Evolutionary conservation across 2,888 invertebrate species (phyloP), one percentile per base, ranked within the genome.

Genomic region (Chrysina gloriosa): DNA sequence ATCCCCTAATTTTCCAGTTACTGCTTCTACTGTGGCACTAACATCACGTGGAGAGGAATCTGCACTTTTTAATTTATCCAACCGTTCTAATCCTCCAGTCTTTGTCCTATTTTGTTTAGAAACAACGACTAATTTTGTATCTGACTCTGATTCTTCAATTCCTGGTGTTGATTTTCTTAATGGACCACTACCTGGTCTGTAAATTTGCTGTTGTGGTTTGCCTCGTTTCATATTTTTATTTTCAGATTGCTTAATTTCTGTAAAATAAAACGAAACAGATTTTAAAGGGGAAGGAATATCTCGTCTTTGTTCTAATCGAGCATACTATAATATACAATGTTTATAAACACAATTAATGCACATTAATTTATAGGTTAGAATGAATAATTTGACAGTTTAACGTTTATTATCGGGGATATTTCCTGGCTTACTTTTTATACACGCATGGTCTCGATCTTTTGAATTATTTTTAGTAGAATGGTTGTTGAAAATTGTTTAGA

Each of bases 111-210:
- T 74, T 19, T 75, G 76, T 71, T 71, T 77, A 65, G 73, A 74
- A 72, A 73, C 77, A 29, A 76, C 68, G 36, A 77, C 70, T 69
- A 79, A 68, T 68, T 76, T 79, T 45, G 77, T 77, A 65, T 81
- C 79, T 45, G 79, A 79, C 68, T 89, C 88, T 80, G 86, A 86
- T 81, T 88, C 85, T 73, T 89, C 89, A 69, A 84, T 81, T 79
- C 85, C 85, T 82, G 86, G 86, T 76, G 87, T 88, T 72, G 90
- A 88, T 82, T 91, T 89, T 79, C 89, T 86, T 73, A 92, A 83
- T 72, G 90, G 90, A 72, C 92, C 92, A 85, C 92, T 91, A 75
- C 92, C 92, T 80, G 92, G 92, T 81, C 88, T 89, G 78, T 93
- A 92, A 71, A 92, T 84, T 83, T 88, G 87, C 83, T 90, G 89